phyloP scores from a whole-genome alignment of 2,888 invertebrate genomes.

The Phania funesta region DNA sequence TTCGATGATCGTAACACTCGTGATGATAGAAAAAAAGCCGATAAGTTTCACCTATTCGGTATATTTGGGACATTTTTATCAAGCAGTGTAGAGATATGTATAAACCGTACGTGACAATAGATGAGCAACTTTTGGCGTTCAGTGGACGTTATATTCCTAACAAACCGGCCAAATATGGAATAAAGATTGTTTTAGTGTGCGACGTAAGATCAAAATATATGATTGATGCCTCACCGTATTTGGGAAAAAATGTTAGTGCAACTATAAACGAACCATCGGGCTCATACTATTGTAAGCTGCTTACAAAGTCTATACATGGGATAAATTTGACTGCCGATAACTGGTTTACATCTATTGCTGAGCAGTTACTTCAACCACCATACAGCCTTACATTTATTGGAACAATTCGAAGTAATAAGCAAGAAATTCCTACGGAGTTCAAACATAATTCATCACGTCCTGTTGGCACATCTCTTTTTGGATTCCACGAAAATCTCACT shows the following conservation, averaged over 20 bases:
- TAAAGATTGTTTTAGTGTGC: no score
- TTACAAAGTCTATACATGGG: slow-evolving; percentile 70
- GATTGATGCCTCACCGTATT: slow-evolving; percentile 31
- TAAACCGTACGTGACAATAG: slow-evolving; percentile 54
- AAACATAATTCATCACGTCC: no score
- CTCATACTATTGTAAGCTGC: slow-evolving; percentile 63
- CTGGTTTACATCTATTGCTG: slow-evolving; percentile 75
- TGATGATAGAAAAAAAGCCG: no score
- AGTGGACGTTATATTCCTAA: slow-evolving; percentile 40
- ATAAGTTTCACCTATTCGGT: slow-evolving; percentile 19
- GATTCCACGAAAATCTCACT: slow-evolving; percentile 41
- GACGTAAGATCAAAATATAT: slow-evolving; percentile 31
- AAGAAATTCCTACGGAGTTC: slow-evolving; percentile 54
- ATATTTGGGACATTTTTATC: slow-evolving; percentile 39
- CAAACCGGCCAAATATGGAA: no score
- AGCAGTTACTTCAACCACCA: slow-evolving; percentile 70
- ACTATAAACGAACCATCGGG: no score
- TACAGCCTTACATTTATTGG: slow-evolving; percentile 68
- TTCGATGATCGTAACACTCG: no score
- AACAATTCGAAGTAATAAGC: slow-evolving; percentile 64
- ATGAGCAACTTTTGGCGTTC: slow-evolving; percentile 49
- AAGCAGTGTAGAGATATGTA: slow-evolving; percentile 47
- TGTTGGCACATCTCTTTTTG: slow-evolving; percentile 48
- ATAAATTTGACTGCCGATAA: slow-evolving; percentile 72
- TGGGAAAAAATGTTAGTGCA: neutral